Base-by-base conservation (phyloP, 2,113 vertebrate species). In the Leptodactylus fuscus region DNA sequence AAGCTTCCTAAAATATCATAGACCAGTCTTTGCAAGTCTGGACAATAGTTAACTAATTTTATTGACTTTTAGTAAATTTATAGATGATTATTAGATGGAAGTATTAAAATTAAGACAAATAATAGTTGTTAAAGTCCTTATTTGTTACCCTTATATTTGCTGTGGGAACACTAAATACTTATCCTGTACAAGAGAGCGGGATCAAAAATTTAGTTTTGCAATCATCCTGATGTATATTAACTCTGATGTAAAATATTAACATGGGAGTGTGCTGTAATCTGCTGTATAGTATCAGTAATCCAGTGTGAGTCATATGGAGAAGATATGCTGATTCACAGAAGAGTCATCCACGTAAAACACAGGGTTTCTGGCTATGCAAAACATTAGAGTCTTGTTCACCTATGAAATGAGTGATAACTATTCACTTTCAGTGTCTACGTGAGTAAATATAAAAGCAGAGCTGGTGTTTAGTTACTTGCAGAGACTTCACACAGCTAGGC, bases 341-440 rank as follows among this genome's bases (percentile, higher is more conserved):
- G 46, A 82, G 48, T 82, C 81, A 82, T 34, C 9, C 5, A 36
- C 67, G 49, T 32, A 60, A 67, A 51, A 81, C 41, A 51, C 65
- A 38, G 24, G 46, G 18, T 15, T n/a, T 18, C 36, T 53, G 22
- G 20, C 22, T 38, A 11, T 15, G 41, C n/a, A 74, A 44, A 38
- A 74, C n/a, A 48, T 73, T 74, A 65, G 13, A 65, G 27, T 16
- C 2, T 32, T 62, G 58, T 29, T 16, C 29, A 65, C 60, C 58
- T 65, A 16, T 32, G 29, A 32, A 65, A 65, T 65, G 13, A 36
- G 29, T 36, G 32, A 69, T 36, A 69, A 36, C 65, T 36, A 20
- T 69, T 69, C 29, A 18, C 65, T 69, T 69, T 18, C 65, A 69
- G 11, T 32, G 60, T 0, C 60, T 65, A 32, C 27, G 6, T 65